A percentile compares a stretch with the other conserved stretches of the same genome.
Conservation (phyloP, 2,113 vertebrate species). For the Kryptolebias marmoratus region DNA sequence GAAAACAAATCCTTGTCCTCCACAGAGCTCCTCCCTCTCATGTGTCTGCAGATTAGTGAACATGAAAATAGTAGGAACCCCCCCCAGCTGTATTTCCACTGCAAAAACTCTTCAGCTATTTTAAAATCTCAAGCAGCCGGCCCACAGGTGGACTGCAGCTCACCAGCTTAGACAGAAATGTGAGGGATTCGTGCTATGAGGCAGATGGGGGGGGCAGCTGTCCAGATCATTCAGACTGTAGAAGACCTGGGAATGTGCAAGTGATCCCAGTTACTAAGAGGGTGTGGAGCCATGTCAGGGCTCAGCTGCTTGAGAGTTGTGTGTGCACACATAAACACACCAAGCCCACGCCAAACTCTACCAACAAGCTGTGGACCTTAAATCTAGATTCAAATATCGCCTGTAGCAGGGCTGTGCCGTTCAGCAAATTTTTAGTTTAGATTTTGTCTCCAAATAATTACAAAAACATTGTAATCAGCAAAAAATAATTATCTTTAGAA, state of each 20-base stretch:
- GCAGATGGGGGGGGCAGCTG: conserved; percentile 76
- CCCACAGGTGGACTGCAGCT: conserved; percentile 62
- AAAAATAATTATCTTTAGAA: too few relatives aligned
- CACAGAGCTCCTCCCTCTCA: conserved; percentile 1
- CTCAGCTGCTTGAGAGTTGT: conserved; percentile 60
- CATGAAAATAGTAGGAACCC: conserved; percentile 13
- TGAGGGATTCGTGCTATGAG: conserved; percentile 58
- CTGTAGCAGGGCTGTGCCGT: neutral
- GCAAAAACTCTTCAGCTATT: conserved; percentile 68
- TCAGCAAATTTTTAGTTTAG: neutral
- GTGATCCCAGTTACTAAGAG: conserved; percentile 60
- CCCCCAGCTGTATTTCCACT: conserved; percentile 19
- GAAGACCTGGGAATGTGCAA: conserved; percentile 75
- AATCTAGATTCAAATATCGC: conserved; percentile 2
- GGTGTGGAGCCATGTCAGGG: conserved; percentile 49
- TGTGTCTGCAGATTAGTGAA: conserved; percentile 19
- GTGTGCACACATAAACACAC: conserved; percentile 20
- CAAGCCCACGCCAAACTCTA: conserved; percentile 20
- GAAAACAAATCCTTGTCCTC: neutral
- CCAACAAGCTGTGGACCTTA: conserved; percentile 9
- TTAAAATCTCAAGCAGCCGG: conserved; percentile 54
- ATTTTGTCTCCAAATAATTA: too few relatives aligned
- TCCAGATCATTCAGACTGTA: conserved; percentile 70
- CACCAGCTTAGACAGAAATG: conserved; percentile 67
- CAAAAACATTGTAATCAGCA: too few relatives aligned